A percentile compares a stretch with the other conserved stretches of the same genome.
Conservation (phyloP, 2,888 invertebrate species). For the Steinernema scapterisci region DNA sequence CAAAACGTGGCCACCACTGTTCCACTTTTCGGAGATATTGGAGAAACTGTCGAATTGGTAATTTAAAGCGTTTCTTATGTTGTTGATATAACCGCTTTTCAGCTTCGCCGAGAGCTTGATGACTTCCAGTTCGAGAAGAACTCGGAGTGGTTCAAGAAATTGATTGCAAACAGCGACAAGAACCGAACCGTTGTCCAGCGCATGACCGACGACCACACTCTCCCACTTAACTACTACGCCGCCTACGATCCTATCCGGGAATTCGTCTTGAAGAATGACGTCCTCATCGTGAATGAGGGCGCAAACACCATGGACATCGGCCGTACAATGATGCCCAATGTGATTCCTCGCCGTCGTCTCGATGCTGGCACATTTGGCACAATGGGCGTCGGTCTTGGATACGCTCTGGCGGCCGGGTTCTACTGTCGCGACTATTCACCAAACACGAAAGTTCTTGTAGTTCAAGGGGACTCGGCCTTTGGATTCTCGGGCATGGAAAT, state of each 20-base stretch:
- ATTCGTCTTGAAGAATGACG: constrained; percentile 70
- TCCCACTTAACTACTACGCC: constrained; percentile 90
- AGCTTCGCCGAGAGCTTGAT: constrained; percentile 36
- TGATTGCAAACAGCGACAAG: constrained; percentile 52
- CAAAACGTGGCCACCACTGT: constrained; percentile 83
- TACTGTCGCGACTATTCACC: constrained; percentile 84
- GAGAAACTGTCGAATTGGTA: constrained; percentile 50
- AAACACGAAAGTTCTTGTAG: constrained; percentile 81
- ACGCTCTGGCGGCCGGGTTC: constrained; percentile 79
- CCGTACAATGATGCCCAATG: constrained; percentile 83
- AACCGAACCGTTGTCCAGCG: constrained; percentile 69
- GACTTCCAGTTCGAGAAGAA: constrained; percentile 51
- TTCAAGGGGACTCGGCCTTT: constrained; percentile 93
- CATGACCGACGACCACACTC: constrained; percentile 76
- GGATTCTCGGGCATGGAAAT: constrained; percentile 98
- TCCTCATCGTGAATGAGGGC: constrained; percentile 91
- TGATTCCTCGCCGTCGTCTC: constrained; percentile 79
- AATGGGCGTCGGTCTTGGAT: constrained; percentile 65
- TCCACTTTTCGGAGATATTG: constrained; percentile 80
- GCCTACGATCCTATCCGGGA: constrained; percentile 77
- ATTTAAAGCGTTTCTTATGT: neutral
- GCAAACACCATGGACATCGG: constrained; percentile 99
- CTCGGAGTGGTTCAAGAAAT: constrained; percentile 50
- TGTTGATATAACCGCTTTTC: no score
- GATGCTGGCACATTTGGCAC: constrained; percentile 92